Evolutionary conservation across 2,113 vertebrate species (phyloP), one percentile per base, ranked within the genome.

Genomic region (Zapus hudsonius): DNA sequence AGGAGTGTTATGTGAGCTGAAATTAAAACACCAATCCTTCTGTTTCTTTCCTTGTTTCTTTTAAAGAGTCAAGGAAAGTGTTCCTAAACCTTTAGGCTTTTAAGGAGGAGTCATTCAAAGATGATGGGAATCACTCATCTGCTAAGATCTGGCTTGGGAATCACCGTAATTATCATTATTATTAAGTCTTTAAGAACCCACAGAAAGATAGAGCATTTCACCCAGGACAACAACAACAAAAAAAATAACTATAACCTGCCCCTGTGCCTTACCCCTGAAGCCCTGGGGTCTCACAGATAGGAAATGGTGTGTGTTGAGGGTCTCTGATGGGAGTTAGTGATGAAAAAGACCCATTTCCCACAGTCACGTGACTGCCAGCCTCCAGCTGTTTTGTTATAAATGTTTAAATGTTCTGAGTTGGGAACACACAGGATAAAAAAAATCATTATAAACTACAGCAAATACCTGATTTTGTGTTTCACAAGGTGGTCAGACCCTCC

Each of bases 131-230:
- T 92, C 64, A n/a, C 27, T 85, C 84, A 84, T 92, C 78, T 78
- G 75, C 89, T 83, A 78, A 23, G 80, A 91, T 87, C 91, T 87
- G 67, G 74, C 93, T 81, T 93, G 93, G 92, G 89, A 90, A 93
- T 90, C 57, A 70, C 20, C 47, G 67, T 95, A 90, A 96, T 94
- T 96, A 92, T n/a, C 76, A 42, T 94, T 57, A 42, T 94, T 57
- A 94, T 94, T 94, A 96, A 96, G 89, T 96, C 76, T 95, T 94
- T 96, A 96, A 91, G 92, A 94, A 89, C 73, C 94, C 84, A 84
- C 75, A 69, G 87, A 88, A 44, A 93, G 63, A 89, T 16, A 66
- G 22, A 52, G 29, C 38, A 67, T 23, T 83, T 67, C 31, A 89
- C 76, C 10, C 27, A 55, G 67, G 89, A 87, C 63, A 91, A 40